phyloP scores from a whole-genome alignment of 1,140 invertebrate genomes.

The Bombus pyrosoma region DNA sequence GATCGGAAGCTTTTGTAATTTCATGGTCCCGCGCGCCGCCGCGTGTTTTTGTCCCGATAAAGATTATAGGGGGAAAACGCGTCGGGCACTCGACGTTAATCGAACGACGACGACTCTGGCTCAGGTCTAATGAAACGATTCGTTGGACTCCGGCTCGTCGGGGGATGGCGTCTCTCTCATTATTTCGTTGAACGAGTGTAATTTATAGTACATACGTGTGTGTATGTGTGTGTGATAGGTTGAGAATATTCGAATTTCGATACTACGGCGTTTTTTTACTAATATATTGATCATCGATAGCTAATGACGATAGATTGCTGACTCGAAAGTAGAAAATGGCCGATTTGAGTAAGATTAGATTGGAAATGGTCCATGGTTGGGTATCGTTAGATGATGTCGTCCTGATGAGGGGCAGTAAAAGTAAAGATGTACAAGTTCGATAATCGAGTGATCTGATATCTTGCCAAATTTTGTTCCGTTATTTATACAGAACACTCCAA shows the following conservation, averaged over 20 bases:
- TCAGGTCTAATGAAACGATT: conserved; percentile 34
- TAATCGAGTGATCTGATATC: not conserved
- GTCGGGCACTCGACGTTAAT: conserved; percentile 28
- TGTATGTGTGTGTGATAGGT: not conserved
- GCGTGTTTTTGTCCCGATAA: not conserved
- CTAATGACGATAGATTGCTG: too few relatives aligned
- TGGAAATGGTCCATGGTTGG: not conserved
- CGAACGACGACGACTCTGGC: conserved; percentile 12
- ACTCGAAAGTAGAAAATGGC: not conserved
- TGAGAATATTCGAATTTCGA: too few relatives aligned
- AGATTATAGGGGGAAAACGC: conserved; percentile 11
- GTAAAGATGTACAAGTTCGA: not conserved
- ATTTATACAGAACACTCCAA: not conserved
- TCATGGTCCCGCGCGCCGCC: conserved; percentile 34
- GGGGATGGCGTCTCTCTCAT: too few relatives aligned
- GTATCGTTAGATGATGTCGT: not conserved
- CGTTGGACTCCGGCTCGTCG: not conserved
- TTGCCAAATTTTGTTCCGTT: not conserved
- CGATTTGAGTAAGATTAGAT: not conserved
- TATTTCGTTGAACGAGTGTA: too few relatives aligned
- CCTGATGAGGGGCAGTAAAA: not conserved
- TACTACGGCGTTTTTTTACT: too few relatives aligned
- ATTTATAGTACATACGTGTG: not conserved
- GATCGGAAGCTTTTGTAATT: conserved; percentile 47
- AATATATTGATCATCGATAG: too few relatives aligned